These are phyloP conservation scores for Musca domestica DNA, from an alignment of 1,140 invertebrate species.

Conservation along the genomic window DNA sequence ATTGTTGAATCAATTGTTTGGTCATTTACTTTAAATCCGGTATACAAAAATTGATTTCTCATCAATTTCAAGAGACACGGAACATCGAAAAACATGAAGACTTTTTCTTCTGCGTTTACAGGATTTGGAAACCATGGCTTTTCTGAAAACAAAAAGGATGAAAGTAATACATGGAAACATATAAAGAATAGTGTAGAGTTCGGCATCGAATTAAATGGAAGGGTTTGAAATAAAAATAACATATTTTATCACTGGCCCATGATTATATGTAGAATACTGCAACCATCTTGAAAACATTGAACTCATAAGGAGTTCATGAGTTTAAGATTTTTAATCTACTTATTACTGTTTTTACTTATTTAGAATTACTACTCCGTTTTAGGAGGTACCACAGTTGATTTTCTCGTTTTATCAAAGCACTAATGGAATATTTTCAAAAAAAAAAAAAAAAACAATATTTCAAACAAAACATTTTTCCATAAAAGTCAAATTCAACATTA, in stretches of 20 bases:
- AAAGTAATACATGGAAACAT: no score
- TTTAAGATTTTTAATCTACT: neutral
- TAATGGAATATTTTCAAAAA: no score
- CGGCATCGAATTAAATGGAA: no score
- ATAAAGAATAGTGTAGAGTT: no score
- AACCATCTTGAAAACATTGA: no score
- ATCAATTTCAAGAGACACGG: conserved; percentile 9
- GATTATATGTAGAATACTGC: neutral
- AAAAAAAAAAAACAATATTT: no score
- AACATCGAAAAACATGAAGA: conserved; percentile 14
- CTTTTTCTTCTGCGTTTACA: neutral
- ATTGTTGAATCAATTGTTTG: neutral
- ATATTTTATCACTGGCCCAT: neutral
- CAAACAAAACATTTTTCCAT: no score
- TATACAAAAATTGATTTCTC: conserved; percentile 18
- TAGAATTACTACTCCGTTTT: no score
- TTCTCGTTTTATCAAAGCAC: no score
- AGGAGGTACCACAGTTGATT: no score
- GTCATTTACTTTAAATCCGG: neutral
- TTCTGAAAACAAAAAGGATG: neutral
- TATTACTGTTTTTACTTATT: neutral
- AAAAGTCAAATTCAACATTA: no score
- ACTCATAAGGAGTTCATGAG: neutral
- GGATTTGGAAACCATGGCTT: conserved; percentile 17
- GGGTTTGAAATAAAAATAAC: no score